phyloP scores from a whole-genome alignment of 1,140 invertebrate species.

The Archegozetes longisetosus region DNA sequence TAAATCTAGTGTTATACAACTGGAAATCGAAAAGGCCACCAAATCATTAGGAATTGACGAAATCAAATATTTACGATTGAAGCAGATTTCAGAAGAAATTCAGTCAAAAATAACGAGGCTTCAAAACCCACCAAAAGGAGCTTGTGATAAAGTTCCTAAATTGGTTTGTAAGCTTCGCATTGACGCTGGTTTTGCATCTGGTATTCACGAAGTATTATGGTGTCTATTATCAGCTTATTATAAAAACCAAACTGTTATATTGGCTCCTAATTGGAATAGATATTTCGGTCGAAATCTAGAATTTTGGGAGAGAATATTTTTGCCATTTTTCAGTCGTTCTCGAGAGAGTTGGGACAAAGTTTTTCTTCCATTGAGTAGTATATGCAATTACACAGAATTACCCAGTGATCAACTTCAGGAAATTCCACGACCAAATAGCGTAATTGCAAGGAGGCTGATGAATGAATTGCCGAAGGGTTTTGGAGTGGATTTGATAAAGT shows the following conservation, averaged over 20 bases:
- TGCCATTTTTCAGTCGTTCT: conserved; percentile 11
- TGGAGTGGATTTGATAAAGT: not conserved
- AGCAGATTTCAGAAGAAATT: not conserved
- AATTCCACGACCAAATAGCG: not conserved
- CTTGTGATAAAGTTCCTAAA: conserved; percentile 3
- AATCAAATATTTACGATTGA: not conserved
- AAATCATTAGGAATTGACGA: not conserved
- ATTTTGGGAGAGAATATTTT: conserved; percentile 14
- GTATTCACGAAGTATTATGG: conserved; percentile 19
- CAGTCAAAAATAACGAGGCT: not conserved
- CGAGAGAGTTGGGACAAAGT: not conserved
- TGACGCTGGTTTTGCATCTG: conserved; percentile 18
- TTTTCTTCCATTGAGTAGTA: not conserved
- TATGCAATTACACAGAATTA: not conserved
- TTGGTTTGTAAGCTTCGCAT: conserved; percentile 17
- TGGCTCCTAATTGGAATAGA: conserved; percentile 11
- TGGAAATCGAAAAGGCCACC: not conserved
- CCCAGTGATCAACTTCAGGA: not conserved
- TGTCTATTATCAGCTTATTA: conserved; percentile 18
- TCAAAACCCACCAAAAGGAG: conserved; percentile 12
- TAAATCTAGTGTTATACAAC: not conserved
- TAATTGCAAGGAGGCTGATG: not conserved
- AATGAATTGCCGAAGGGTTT: not conserved
- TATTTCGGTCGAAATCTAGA: conserved; percentile 1
- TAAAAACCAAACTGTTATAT: conserved; percentile 4